Base-by-base conservation (phyloP, 2,888 invertebrate species). In the Yponomeuta sedellus region DNA sequence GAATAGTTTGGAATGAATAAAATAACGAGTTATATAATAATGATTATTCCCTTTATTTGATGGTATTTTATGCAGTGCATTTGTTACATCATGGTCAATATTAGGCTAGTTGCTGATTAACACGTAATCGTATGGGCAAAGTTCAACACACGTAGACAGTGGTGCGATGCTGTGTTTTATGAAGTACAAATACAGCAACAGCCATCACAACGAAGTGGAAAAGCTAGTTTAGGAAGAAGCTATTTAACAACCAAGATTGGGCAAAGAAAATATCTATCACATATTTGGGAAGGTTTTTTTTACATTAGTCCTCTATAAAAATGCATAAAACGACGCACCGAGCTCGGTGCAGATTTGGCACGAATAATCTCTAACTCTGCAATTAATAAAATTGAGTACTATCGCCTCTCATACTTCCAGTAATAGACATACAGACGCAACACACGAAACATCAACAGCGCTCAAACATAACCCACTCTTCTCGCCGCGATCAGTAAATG, bases 261-360 rank as follows among this genome's bases (percentile, higher is more conserved):
- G 16, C 44, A 16, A 52, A 52, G 44, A 16, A 52, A 52, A 52
- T 52, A 52, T 52, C 16, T 52, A 52, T 52, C 44, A 16, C 44
- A 52, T 52, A 52, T 16, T 8, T 16, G 44, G 44, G 16, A 52
- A 52, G 44, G 16, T 16, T 16, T 52, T 52, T 44, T 16, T 52
- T 16, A 52, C 12, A 16, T 52, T 16, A 52, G 44, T 52, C 44
- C 44, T 52, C 16, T 52, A 52, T 52, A 52, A 52, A 44, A 52
- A 52, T 52, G 44, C 44, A 44, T 44, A 44, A 44, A 44, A 44
- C 44, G 44, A 44, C 44, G 12, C 44, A 52, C 44, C 44, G 44
- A 44, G 44, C 81, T 75, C 71, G 68, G 80, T 81, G 83, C 83
- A 76, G 77, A 71, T 86, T 86, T 87, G 87, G 86, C 87, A 87